Evolutionary conservation across 2,113 vertebrate genomes (phyloP), one percentile per base, ranked within the genome.

Genomic region (Blennius ocellaris): DNA sequence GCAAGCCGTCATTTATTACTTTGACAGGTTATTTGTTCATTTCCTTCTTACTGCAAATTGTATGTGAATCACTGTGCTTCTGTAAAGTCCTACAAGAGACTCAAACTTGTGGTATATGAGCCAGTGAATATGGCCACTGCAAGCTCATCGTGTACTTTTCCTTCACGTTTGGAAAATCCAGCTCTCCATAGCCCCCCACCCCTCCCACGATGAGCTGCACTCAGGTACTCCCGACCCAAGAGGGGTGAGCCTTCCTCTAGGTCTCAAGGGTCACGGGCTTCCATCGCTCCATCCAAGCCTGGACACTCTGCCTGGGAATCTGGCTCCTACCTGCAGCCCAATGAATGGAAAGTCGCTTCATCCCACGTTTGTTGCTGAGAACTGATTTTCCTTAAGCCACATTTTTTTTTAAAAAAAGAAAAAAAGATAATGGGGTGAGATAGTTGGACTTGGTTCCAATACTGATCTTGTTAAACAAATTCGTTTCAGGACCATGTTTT

Each of bases 261-360:
- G 2, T 30, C 21, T 30, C 21, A 30, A 30, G 21, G 79, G 83
- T 90, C 78, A 86, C 79, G 74, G 61, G 54, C 64, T 69, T 72
- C 71, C 62, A 67, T 56, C 15, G 37, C 45, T 48, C 38, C 55
- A 72, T 71, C 69, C 57, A 80, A 81, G 60, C 79, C 83, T 81
- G 81, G 54, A 70, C 76, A 87, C 89, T 84, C 56, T 55, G 70
- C n/a, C 54, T 17, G 78, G 69, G 67, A 82, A 67, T 58, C 7
- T 67, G 60, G 54, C 37, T 45, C 49, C 36, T 69, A 69, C 57
- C 70, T 83, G 39, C 36, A 49, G 48, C 8, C 41, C 36, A 70
- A 39, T 6, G 10, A 67, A 51, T 10, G 39, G 63, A 67, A 50
- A 66, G 55, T 73, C 45, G 36, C 67, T 58, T 73, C 53, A 83